Evolutionary conservation across 1,140 invertebrate genomes (phyloP), one percentile per base, ranked within the genome.

Genomic region (Lepidurus arcticus): DNA sequence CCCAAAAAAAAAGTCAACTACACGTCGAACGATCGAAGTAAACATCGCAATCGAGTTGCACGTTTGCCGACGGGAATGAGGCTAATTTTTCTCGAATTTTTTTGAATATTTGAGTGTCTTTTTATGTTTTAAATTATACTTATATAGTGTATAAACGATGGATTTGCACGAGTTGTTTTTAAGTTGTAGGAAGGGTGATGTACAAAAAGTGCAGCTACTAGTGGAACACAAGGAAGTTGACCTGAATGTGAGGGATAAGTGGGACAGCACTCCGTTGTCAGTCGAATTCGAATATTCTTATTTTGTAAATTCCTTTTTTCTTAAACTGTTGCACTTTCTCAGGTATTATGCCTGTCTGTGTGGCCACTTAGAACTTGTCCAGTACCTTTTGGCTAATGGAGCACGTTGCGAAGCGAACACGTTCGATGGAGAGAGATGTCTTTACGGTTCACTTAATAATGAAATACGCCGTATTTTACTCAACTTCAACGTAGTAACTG

Each of bases 281-380:
- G 86, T 76, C 21, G 13, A 34, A 42, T 42, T 76, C 21, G 13
- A 34, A 42, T 42, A 79, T 53, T 26, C 11, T 42, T 9, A 78
- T n/a, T 78, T 44, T 21, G 1, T 4, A 76, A 21, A 44, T 10
- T 11, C n/a, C n/a, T 24, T 76, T 0, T 79, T 34, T n/a, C n/a
- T 42, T 53, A 79, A 78, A 73, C 26, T 24, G 2, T 76, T 44
- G 9, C 80, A 47, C 74, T 79, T 82, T 43, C 84, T 47, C 80
- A 88, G 87, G 78, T 88, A 89, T 79, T 89, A 89, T 83, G 88
- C 88, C 2, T 89, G 88, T 82, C 81, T 88, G 8, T 89, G 88
- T 85, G 88, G 88, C 8, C 88, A 89, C 82, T 80, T 82, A 47
- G 84, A 86, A 44, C 73, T 89, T 21, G 88, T 88, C 0, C 82